Conservation (phyloP, 2,888 invertebrate species). For the Pheosia gnoma region DNA sequence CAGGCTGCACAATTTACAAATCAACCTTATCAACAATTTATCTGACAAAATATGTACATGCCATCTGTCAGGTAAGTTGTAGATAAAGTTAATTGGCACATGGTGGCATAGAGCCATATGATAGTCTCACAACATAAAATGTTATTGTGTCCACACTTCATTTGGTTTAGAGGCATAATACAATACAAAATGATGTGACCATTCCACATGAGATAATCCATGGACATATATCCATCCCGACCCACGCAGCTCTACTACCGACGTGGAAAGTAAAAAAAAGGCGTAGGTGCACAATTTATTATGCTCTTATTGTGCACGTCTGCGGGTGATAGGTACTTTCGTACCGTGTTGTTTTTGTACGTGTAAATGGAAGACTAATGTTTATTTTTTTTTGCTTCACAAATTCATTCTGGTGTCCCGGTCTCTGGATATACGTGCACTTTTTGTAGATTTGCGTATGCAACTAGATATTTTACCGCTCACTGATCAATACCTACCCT, state of each 20-base stretch:
- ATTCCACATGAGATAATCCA: background rate
- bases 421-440: background rate
- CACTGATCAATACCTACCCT: too few species aligned
- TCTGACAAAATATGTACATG: too few species aligned
- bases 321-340: conserved; percentile 28
- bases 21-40: too few species aligned
- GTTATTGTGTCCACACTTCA: too few species aligned
- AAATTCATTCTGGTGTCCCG: conserved; percentile 3
- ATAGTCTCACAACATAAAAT: too few species aligned
- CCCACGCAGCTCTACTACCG: background rate
- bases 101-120: too few species aligned
- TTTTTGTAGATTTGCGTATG: background rate
- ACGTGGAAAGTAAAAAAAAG: conserved; percentile 12
- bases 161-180: too few species aligned
- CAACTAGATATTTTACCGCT: too few species aligned
- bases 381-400: background rate
- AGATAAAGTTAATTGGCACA: too few species aligned
- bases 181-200: too few species aligned
- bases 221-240: background rate
- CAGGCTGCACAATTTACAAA: too few species aligned
- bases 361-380: conserved; percentile 1
- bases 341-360: conserved; percentile 3
- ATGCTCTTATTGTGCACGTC: conserved; percentile 24
- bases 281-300: conserved; percentile 47
- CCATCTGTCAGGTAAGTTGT: too few species aligned